Evolutionary conservation across 2,797 vertebrate genomes (phyloP), one percentile per base, ranked within the genome.

Genomic region (Arctocebus calabarensis): DNA sequence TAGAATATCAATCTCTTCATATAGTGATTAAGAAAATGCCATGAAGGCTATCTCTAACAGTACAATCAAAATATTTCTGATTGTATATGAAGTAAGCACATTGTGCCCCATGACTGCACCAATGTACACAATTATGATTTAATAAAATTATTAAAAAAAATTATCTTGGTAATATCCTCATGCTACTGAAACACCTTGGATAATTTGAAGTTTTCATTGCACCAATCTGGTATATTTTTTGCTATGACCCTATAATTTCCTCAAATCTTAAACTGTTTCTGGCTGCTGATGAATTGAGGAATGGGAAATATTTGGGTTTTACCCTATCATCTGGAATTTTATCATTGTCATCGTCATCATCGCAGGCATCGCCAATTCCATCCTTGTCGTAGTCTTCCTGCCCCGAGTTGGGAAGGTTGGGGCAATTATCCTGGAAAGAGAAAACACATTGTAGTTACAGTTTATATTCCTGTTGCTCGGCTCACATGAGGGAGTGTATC

Each of bases 381-480:
- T 99, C 99, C 97, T 99, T 99, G 98, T 99, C 99, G 8, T 99
- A 99, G 98, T 99, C 99, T 98, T 99, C 99, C 97, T 99, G 99
- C n/a, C 99, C 99, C 40, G 99, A 99, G 98, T 99, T 99, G 95
- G 99, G 99, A 95, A 99, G 99, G 96, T 98, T 99, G 95, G 99
- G 99, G 97, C 99, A 99, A 96, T 99, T 99, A 98, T 99, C 99
- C 99, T 99, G 95, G 57, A 97, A 96, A 84, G 57, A 97, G 57
- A 20, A 87, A 90, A 85, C 6, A 40, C 27, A 40, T 71, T 86
- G 22, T 11, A 55, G 55, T 29, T 59, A 2, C 0, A 5, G 83
- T 37, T 20, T 4, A 3, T 0, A 7, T 55, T 40, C 16, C 16
- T 70, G 77, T 25, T 7, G 34, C 48, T 87, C 7, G 19, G n/a